Conservation (phyloP, 2,797 vertebrate species). For the Acropternis orthonyx region DNA sequence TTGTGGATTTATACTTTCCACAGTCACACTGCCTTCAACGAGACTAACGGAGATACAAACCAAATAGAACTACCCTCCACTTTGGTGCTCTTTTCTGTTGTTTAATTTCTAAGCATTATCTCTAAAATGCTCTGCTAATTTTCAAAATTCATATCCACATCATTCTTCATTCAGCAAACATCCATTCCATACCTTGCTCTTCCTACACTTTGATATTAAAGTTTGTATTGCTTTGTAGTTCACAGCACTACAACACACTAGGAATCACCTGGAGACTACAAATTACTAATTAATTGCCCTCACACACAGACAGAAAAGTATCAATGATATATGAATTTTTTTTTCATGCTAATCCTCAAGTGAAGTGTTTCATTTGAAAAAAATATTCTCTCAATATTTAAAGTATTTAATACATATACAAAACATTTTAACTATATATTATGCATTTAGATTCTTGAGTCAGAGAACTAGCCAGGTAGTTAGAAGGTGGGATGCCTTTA, state of each 20-base stretch:
- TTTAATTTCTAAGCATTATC: neutral
- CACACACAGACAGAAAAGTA: neutral
- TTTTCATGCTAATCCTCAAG: neutral
- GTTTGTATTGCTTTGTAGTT: slow-evolving; percentile 25
- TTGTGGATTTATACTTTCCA: neutral
- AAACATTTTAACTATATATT: neutral
- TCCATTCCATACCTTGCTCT: slow-evolving; percentile 3
- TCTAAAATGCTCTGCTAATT: neutral
- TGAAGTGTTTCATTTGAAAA: neutral
- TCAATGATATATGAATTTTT: neutral
- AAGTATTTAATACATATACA: neutral
- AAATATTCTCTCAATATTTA: neutral
- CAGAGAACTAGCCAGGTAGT: neutral
- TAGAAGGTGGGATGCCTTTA: neutral
- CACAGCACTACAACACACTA: neutral
- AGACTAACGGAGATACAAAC: neutral
- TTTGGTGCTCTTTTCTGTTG: neutral
- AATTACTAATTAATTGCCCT: neutral
- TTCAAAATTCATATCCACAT: neutral
- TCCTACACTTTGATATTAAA: slow-evolving; percentile 35
- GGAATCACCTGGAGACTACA: neutral
- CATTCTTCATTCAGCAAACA: slow-evolving; percentile 14
- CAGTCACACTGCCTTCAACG: neutral
- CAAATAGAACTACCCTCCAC: neutral
- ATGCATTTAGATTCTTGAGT: neutral